Evolutionary conservation across 1,140 invertebrate genomes (phyloP).

Genomic region (Pemphigus obesinymphae): DNA sequence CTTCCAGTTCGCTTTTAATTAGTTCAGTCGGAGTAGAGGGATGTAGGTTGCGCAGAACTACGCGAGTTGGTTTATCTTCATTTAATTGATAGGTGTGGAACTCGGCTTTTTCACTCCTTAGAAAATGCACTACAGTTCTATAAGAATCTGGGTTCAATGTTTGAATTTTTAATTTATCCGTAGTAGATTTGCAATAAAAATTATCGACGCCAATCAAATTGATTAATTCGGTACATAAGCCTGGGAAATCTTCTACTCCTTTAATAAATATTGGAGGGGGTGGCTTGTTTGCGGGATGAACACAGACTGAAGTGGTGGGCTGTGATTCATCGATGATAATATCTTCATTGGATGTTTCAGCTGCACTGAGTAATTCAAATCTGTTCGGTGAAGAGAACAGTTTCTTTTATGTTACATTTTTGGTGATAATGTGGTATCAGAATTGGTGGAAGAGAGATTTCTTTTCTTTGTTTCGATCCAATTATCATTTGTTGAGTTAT

Average conservation of each 20-base stretch:
- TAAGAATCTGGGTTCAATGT: too few relatives aligned
- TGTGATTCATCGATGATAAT: not conserved
- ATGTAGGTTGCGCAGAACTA: slow-evolving; percentile 14
- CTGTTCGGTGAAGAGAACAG: not conserved
- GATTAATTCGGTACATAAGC: not conserved
- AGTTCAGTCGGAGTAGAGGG: not conserved
- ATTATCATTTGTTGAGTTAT: not conserved
- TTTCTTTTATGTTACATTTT: not conserved
- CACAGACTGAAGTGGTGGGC: not conserved
- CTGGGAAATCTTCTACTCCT: not conserved
- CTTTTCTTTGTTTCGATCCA: not conserved
- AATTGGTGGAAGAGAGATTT: not conserved
- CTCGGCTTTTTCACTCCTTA: too few relatives aligned
- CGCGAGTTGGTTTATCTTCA: too few relatives aligned
- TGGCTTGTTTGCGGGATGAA: not conserved
- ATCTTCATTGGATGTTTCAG: not conserved
- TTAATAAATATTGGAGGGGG: slow-evolving; percentile 14
- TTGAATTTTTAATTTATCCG: too few relatives aligned
- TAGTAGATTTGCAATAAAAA: too few relatives aligned
- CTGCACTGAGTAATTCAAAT: not conserved
- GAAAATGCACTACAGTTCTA: too few relatives aligned
- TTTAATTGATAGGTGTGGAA: too few relatives aligned
- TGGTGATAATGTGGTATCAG: not conserved
- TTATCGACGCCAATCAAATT: not conserved
- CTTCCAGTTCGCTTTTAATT: not conserved